Evolutionary conservation across 2,113 vertebrate genomes (phyloP).

Genomic region (Lycaon pictus): DNA sequence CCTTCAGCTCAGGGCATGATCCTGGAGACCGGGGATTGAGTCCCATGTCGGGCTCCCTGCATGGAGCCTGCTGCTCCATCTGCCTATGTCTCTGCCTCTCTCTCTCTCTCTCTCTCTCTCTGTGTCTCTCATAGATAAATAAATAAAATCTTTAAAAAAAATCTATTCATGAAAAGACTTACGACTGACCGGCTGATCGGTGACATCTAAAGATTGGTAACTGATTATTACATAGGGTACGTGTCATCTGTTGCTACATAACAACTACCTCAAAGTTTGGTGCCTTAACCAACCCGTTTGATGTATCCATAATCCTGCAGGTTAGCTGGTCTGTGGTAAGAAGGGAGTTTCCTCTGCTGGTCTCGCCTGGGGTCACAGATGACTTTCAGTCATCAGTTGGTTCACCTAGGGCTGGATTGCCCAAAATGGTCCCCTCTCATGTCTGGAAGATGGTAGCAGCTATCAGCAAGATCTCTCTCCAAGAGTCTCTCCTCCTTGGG

Average conservation of each 20-base stretch:
- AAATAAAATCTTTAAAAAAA: neutral
- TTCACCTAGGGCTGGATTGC: accelerated
- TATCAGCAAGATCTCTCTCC: neutral
- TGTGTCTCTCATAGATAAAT: no score
- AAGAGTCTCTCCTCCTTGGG: neutral
- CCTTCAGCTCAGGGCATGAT: no score
- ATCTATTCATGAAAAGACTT: neutral
- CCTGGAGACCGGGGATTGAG: no score
- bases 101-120: no score
- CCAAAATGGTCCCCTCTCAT: neutral
- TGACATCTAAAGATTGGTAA: neutral
- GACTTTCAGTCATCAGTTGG: neutral
- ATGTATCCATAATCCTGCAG: neutral
- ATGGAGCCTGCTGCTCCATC: no score
- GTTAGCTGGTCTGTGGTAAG: neutral
- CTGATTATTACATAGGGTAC: neutral
- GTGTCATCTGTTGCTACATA: neutral
- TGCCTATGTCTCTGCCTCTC: no score
- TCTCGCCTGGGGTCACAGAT: neutral
- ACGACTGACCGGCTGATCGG: neutral
- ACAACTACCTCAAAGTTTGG: neutral
- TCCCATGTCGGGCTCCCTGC: no score
- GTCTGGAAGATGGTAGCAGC: neutral
- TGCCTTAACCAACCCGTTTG: neutral
- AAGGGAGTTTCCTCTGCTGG: neutral